phyloP scores from a whole-genome alignment of 2,797 vertebrate genomes.

The Scolopax bukidnonensis region DNA sequence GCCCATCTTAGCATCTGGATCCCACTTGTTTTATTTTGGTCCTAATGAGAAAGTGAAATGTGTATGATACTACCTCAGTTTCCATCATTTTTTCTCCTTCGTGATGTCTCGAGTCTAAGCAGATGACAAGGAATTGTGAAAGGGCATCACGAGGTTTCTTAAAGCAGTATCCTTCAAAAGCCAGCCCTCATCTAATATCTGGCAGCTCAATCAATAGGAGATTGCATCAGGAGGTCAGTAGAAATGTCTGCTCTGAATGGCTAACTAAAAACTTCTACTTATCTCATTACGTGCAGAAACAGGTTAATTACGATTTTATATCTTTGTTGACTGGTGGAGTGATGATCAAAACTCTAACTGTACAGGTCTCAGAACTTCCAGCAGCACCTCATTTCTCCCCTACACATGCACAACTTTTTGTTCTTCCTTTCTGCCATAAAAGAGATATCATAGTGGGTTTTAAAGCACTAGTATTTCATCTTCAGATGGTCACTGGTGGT shows the following conservation, averaged over 20 bases:
- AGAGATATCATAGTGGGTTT: background rate
- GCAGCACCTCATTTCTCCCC: background rate
- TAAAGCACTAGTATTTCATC: constrained; percentile 5
- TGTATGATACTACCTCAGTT: background rate
- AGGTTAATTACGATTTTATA: background rate
- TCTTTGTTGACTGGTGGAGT: background rate
- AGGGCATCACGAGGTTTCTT: constrained; percentile 27
- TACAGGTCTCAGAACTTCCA: background rate
- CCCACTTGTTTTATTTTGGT: background rate
- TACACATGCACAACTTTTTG: background rate
- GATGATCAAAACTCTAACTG: constrained; percentile 58
- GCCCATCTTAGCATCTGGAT: background rate
- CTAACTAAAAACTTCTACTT: constrained; percentile 41
- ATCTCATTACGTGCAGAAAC: constrained; percentile 31
- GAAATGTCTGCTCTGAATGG: constrained; percentile 54
- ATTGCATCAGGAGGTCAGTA: constrained; percentile 68
- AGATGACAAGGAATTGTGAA: constrained; percentile 23
- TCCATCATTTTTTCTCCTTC: background rate
- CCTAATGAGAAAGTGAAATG: background rate
- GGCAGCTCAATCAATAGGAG: constrained; percentile 66
- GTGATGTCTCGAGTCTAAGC: background rate
- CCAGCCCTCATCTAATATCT: constrained; percentile 46
- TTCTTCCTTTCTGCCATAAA: background rate
- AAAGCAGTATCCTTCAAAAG: constrained; percentile 56
- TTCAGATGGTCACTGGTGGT: background rate